These are phyloP conservation scores for Porites lutea DNA, from an alignment of 64 coral and sea anemone genomes.

Conservation along the genomic window DNA sequence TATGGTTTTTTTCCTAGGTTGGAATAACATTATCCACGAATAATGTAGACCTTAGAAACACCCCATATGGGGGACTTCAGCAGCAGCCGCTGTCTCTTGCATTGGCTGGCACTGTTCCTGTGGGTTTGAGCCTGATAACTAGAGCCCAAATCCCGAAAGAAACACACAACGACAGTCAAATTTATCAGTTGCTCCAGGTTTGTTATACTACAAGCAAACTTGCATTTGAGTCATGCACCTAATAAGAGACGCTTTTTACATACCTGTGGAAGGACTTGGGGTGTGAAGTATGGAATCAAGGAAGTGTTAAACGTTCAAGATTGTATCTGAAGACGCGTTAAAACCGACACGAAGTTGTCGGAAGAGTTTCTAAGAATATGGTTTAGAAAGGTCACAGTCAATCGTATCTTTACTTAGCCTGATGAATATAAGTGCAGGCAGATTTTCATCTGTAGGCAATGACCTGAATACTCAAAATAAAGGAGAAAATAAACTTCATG, in stretches of 20 bases:
- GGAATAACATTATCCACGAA: slow-evolving; percentile 82
- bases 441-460: too few species aligned
- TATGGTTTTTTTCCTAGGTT: slow-evolving; percentile 41
- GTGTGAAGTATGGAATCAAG: too few species aligned
- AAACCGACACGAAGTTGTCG: too few species aligned
- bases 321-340: too few species aligned
- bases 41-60: slow-evolving; percentile 26
- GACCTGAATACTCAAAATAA: too few species aligned
- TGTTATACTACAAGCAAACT: slow-evolving; percentile 3
- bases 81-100: slow-evolving; percentile 54
- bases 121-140: slow-evolving; percentile 76
- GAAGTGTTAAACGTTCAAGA: too few species aligned
- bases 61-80: slow-evolving; percentile 40
- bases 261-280: too few species aligned
- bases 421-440: too few species aligned
- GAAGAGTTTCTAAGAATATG: too few species aligned
- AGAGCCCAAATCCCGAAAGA: slow-evolving; percentile 31
- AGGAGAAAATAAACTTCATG: neutral
- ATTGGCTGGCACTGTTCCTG: slow-evolving; percentile 60
- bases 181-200: slow-evolving; percentile 75
- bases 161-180: slow-evolving; percentile 42
- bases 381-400: too few species aligned
- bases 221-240: neutral
- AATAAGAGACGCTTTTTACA: too few species aligned
- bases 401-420: too few species aligned